Evolutionary conservation across 2,888 invertebrate species (phyloP).

Genomic region (Helobdella robusta): DNA sequence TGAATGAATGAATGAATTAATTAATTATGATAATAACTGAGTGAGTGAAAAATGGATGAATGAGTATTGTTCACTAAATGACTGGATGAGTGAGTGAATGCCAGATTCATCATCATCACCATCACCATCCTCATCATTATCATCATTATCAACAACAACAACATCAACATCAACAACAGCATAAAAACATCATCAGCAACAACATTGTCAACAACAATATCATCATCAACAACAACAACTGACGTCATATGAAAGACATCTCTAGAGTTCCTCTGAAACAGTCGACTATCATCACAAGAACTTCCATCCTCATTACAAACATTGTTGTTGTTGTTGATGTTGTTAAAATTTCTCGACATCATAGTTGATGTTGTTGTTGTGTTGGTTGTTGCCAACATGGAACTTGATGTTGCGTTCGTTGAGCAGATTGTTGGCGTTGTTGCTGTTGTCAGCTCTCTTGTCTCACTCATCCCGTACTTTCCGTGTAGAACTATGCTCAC

Average conservation of each 20-base stretch:
- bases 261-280: constrained; percentile 48
- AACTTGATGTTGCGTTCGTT: neutral
- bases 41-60: neutral
- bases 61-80: neutral
- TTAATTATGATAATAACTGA: neutral
- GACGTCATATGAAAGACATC: constrained; percentile 49
- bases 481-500: constrained; percentile 51
- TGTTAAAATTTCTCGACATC: neutral
- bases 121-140: neutral
- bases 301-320: neutral
- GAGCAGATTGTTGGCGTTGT: neutral
- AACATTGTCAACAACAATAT: neutral
- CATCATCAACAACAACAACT: constrained; percentile 30
- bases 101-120: neutral
- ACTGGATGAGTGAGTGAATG: neutral
- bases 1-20: too few species aligned
- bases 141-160: neutral
- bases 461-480: constrained; percentile 49
- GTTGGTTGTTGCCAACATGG: neutral
- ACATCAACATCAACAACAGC: neutral
- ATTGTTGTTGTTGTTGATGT: neutral
- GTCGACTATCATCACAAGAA: neutral
- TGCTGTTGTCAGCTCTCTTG: constrained; percentile 43
- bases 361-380: neutral
- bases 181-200: neutral